A percentile compares a stretch with the other conserved stretches of the same genome.
These are phyloP conservation scores for Vireo altiloquus DNA, from an alignment of 2,113 vertebrate genomes.

Conservation along the genomic window DNA sequence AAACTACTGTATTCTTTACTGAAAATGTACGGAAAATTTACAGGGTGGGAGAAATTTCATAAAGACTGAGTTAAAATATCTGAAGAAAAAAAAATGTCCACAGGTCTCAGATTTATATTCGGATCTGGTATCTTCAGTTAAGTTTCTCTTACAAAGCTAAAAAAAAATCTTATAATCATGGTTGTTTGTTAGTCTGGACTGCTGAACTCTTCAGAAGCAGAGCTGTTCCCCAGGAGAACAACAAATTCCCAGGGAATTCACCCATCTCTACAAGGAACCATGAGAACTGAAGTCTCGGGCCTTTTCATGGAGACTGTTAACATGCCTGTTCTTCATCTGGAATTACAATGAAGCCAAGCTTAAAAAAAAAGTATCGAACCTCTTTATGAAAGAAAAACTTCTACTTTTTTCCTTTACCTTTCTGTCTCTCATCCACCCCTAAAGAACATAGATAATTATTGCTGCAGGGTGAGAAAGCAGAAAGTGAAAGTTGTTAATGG, in stretches of 20 bases:
- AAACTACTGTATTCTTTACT: neutral
- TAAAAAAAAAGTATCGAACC: neutral
- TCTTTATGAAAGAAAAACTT: neutral
- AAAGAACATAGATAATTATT: conserved; percentile 20
- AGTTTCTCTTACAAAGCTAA: neutral
- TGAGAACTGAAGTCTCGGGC: neutral
- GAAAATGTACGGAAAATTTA: neutral
- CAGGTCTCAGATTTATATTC: neutral
- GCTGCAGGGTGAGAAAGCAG: neutral
- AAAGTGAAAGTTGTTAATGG: conserved; percentile 4
- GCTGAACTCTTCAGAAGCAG: neutral
- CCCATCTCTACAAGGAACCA: neutral
- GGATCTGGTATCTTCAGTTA: neutral
- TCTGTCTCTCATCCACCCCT: neutral
- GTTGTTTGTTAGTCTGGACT: neutral
- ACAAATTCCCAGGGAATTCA: neutral
- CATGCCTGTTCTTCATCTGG: neutral
- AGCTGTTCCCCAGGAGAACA: neutral
- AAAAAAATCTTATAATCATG: neutral
- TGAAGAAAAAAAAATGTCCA: neutral
- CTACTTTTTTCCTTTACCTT: neutral
- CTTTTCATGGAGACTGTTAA: neutral
- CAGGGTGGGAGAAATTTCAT: neutral
- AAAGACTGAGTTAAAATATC: neutral
- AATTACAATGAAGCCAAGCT: neutral